Evolutionary conservation across 2,113 vertebrate genomes (phyloP).

Genomic region (Eurystomus gularis): DNA sequence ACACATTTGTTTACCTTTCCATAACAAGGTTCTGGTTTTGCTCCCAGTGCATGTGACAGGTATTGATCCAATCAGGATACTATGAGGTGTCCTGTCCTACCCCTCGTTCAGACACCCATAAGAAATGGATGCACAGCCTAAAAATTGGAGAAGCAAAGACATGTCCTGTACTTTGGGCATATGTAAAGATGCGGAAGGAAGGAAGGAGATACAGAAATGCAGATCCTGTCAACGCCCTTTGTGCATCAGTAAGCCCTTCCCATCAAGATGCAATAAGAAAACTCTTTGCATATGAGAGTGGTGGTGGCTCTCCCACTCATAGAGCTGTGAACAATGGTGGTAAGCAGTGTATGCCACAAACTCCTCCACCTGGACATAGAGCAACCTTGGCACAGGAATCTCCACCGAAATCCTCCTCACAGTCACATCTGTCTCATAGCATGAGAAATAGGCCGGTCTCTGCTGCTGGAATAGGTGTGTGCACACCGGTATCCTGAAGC

Average conservation of each 20-base stretch:
- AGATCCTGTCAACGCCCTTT: not conserved
- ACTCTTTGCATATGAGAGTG: not conserved
- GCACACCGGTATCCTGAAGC: fast-evolving
- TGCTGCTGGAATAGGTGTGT: not conserved
- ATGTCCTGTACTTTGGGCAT: not conserved
- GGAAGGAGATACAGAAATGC: not conserved
- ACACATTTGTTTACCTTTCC: not conserved
- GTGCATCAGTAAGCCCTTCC: not conserved
- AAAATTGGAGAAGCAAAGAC: not conserved
- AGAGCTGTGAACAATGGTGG: not conserved
- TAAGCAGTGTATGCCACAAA: not conserved
- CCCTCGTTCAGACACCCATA: not conserved
- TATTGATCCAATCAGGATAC: not conserved
- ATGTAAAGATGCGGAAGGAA: not conserved
- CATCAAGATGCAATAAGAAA: not conserved
- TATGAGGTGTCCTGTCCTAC: not conserved
- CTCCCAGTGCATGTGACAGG: not conserved
- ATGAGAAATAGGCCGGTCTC: not conserved
- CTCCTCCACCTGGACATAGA: not conserved
- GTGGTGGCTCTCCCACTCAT: not conserved
- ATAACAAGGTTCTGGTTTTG: not conserved
- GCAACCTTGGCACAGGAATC: not conserved
- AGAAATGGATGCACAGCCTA: not conserved
- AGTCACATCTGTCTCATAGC: not conserved
- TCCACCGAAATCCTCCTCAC: not conserved